phyloP scores from a whole-genome alignment of 2,888 invertebrate species.

The Pollenia amentaria region DNA sequence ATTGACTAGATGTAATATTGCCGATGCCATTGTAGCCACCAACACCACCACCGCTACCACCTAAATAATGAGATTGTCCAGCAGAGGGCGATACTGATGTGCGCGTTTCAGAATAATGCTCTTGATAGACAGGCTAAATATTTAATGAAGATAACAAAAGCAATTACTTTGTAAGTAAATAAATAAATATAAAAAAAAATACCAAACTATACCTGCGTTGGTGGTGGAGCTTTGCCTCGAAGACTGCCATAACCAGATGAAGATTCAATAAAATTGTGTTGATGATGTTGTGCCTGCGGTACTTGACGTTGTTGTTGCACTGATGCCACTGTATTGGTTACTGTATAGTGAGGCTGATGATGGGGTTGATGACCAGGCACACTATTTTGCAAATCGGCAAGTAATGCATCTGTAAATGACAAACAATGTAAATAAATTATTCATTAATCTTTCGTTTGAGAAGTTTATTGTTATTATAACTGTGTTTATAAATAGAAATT shows the following conservation, averaged over 20 bases:
- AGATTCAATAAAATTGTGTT: slow-evolving; percentile 80
- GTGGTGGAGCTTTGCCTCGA: slow-evolving; percentile 87
- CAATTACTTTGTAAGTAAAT: not conserved
- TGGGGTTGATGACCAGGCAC: slow-evolving; percentile 87
- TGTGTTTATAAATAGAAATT: slow-evolving; percentile 62
- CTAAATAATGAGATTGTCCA: slow-evolving; percentile 50
- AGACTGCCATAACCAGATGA: slow-evolving; percentile 90
- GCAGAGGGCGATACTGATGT: slow-evolving; percentile 77
- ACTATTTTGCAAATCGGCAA: slow-evolving; percentile 98
- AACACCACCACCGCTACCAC: slow-evolving; percentile 70
- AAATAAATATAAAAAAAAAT: slow-evolving; percentile 6
- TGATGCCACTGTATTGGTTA: slow-evolving; percentile 81
- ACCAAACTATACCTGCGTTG: slow-evolving; percentile 64
- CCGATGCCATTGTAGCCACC: slow-evolving; percentile 71
- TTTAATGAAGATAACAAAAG: slow-evolving; percentile 12
- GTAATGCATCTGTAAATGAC: slow-evolving; percentile 91
- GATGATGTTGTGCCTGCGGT: slow-evolving; percentile 62
- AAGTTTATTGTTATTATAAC: slow-evolving; percentile 49
- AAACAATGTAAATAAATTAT: slow-evolving; percentile 28
- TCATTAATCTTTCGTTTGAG: slow-evolving; percentile 52
- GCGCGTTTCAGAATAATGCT: slow-evolving; percentile 82
- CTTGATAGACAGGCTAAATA: slow-evolving; percentile 81
- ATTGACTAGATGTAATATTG: slow-evolving; percentile 76
- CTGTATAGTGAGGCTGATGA: slow-evolving; percentile 62
- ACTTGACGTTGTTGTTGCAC: slow-evolving; percentile 79